Conservation (phyloP, 2,797 vertebrate species). For the Gambusia yucatana region DNA sequence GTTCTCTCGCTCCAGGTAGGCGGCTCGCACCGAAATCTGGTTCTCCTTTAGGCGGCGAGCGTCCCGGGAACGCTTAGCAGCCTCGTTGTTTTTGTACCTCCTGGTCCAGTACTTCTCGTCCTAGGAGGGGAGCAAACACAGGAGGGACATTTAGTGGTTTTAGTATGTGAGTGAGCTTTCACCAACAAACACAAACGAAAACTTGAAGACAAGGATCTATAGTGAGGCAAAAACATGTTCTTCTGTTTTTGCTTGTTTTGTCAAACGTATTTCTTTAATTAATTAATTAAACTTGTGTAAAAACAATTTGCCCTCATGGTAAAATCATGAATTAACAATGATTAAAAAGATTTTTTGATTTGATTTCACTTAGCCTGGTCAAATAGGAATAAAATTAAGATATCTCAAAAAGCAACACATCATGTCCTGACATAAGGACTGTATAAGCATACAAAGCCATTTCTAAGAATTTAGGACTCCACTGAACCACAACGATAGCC, state of each 20-base stretch:
- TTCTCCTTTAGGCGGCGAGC: slow-evolving; percentile 94
- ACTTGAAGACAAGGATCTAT: slow-evolving; percentile 21
- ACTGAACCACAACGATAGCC: not conserved
- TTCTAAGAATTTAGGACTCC: not conserved
- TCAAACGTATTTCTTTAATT: not conserved
- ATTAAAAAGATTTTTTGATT: not conserved
- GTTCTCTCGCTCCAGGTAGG: slow-evolving; percentile 94
- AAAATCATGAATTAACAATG: not conserved
- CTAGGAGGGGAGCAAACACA: slow-evolving; percentile 62
- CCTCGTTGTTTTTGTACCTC: slow-evolving; percentile 92
- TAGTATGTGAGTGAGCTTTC: not conserved
- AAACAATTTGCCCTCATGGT: not conserved
- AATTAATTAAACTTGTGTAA: not conserved
- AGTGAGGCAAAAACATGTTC: not conserved
- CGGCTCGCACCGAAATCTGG: slow-evolving; percentile 91
- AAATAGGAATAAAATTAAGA: not conserved
- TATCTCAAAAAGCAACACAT: not conserved
- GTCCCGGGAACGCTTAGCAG: slow-evolving; percentile 92
- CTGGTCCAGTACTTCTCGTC: slow-evolving; percentile 95
- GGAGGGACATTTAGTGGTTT: slow-evolving; percentile 5
- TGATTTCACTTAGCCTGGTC: not conserved
- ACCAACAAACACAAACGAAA: not conserved
- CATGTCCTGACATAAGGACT: not conserved
- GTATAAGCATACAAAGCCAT: not conserved
- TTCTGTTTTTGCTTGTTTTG: not conserved